These are phyloP conservation scores for Cabera pusaria DNA, from an alignment of 2,888 invertebrate genomes.

Conservation along the genomic window DNA sequence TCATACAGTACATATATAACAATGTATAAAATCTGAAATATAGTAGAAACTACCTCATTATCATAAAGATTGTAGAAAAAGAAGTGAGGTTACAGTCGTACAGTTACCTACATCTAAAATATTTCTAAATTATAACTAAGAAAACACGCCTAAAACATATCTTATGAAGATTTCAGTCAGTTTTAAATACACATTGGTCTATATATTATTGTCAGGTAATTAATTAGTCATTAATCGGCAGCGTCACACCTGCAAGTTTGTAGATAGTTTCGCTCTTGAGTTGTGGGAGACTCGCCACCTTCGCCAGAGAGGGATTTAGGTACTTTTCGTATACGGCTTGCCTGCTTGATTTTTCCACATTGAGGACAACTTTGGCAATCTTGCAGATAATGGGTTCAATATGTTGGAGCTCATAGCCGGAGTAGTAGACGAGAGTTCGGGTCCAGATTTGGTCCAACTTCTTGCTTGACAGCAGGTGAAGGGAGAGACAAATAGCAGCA, in stretches of 20 bases:
- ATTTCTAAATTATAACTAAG: conserved; percentile 51
- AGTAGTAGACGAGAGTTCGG: conserved; percentile 88
- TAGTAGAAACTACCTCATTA: too few species aligned
- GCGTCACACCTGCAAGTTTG: conserved; percentile 56
- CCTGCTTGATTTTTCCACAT: conserved; percentile 87
- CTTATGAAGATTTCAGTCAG: conserved; percentile 58
- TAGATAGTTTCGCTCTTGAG: conserved; percentile 73
- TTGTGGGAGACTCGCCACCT: conserved; percentile 86
- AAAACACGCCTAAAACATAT: conserved; percentile 54
- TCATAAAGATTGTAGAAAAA: too few species aligned
- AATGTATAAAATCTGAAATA: conserved; percentile 37
- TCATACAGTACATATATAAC: too few species aligned
- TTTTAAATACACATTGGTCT: too few species aligned
- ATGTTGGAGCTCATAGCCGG: conserved; percentile 87
- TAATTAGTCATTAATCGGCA: too few species aligned
- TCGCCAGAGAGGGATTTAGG: conserved; percentile 77
- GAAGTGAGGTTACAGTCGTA: too few species aligned
- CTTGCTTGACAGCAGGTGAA: conserved; percentile 79
- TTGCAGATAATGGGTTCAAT: conserved; percentile 87
- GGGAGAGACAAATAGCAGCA: conserved; percentile 89
- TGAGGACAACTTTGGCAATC: conserved; percentile 87
- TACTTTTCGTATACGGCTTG: conserved; percentile 89
- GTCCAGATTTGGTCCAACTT: conserved; percentile 86
- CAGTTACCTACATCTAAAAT: conserved; percentile 56
- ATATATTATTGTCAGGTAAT: too few species aligned